These are phyloP conservation scores for Collichthys lucidus DNA, from an alignment of 2,113 vertebrate species.

Conservation along the genomic window DNA sequence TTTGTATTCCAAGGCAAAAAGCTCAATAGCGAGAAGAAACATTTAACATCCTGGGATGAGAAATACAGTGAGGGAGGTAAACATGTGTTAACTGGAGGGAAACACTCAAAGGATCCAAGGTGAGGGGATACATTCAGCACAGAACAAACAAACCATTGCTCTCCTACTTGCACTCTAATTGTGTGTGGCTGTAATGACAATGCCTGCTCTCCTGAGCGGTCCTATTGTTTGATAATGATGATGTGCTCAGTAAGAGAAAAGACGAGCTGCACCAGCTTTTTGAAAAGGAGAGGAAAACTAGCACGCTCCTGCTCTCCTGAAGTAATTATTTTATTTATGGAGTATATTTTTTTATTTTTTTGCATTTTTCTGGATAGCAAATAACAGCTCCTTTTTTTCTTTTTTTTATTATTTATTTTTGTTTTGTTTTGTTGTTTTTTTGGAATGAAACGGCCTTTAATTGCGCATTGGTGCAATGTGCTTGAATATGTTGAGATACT, in stretches of 20 bases:
- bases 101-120: constrained; percentile 64
- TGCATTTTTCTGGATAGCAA: constrained; percentile 61
- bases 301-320: constrained; percentile 73
- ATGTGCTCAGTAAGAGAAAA: constrained; percentile 78
- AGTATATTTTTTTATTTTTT: constrained; percentile 34
- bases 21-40: constrained; percentile 46
- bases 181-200: constrained; percentile 84
- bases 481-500: constrained; percentile 77
- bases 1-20: constrained; percentile 53
- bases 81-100: constrained; percentile 60
- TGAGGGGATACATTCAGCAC: constrained; percentile 83
- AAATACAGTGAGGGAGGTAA: constrained; percentile 60
- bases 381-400: constrained; percentile 43
- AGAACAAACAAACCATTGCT: constrained; percentile 87
- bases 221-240: constrained; percentile 82
- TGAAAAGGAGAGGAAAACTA: constrained; percentile 71
- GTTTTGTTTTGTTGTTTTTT: not conserved
- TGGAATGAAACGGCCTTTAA: constrained; percentile 77
- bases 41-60: constrained; percentile 54
- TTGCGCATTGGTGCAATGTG: constrained; percentile 78
- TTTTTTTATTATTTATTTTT: constrained; percentile 10
- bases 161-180: constrained; percentile 84
- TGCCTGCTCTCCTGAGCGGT: constrained; percentile 77
- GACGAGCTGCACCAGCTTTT: constrained; percentile 73
- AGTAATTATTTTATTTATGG: constrained; percentile 69